Evolutionary conservation across 2,888 invertebrate genomes (phyloP), one percentile per base, ranked within the genome.

Genomic region (Corbicula japonica): DNA sequence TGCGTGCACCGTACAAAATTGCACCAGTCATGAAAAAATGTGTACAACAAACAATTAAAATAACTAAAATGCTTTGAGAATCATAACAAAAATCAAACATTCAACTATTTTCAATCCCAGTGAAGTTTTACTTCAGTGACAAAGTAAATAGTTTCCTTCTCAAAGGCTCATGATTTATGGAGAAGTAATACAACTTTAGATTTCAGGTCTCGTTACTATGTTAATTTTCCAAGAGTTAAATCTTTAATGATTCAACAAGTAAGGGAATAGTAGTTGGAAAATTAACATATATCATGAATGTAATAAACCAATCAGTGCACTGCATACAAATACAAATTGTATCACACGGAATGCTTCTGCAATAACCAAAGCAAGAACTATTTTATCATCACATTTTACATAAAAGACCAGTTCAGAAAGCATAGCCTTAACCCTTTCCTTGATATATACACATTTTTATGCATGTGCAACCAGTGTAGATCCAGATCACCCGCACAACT

Each of bases 21-120:
- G 87, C 87, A 87, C 87, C 84, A 83, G 83, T 81, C 76, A 80
- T 77, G 84, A 79, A 76, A 83, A 84, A 80, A 84, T 54, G 72
- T 80, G 79, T 84, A 86, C 86, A 86, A 83, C 74, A 75, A 81
- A 68, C 70, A 35, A 61, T 74, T 50, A 70, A 73, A 76, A 76
- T 70, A 80, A 83, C 71, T 77, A 61, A 80, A 80, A 83, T 77
- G 76, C 76, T 74, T 75, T 35, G 68, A 73, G 66, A 66, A 66
- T 41, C 34, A 50, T 50, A 38, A 54, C 54, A 62, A 61, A 72
- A 54, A 54, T 46, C 21, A 46, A 26, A 46, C 44, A 69, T 58
- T 21, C 30, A 38, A 4, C 12, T 38, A 50, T 54, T 66, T 54
- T 38, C 38, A 41, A 50, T 23, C 18, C 60, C 35, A 48, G 46